Evolutionary conservation across 92 coral and sea anemone genomes (phyloP).

Genomic region (Porites rus): DNA sequence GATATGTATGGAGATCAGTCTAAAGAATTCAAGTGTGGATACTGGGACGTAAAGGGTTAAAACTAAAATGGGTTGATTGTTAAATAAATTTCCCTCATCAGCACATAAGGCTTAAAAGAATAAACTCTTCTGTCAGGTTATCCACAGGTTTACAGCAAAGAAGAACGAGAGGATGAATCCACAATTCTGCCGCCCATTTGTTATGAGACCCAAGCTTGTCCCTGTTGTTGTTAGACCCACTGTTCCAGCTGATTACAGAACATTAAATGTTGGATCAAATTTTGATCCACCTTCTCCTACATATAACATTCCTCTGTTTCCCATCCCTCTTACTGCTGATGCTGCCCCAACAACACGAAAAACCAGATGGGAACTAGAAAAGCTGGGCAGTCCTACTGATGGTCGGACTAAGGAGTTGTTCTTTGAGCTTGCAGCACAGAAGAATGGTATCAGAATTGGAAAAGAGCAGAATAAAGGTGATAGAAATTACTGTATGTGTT

Average conservation of each 20-base stretch:
- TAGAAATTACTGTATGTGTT: neutral
- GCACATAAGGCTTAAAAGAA: neutral
- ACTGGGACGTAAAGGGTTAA: too few species aligned
- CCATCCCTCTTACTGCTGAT: neutral
- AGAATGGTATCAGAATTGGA: slow-evolving; percentile 73
- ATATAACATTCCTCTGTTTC: neutral
- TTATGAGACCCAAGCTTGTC: neutral
- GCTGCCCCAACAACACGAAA: slow-evolving; percentile 8
- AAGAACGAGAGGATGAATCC: slow-evolving; percentile 22
- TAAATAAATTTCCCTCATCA: too few species aligned
- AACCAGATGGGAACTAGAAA: slow-evolving; percentile 25
- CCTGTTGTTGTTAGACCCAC: slow-evolving; percentile 32
- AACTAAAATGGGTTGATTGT: too few species aligned
- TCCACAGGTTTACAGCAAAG: neutral
- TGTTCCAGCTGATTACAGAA: slow-evolving; percentile 7
- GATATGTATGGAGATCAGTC: too few species aligned
- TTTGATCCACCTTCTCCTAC: neutral
- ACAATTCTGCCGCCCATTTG: slow-evolving; percentile 10
- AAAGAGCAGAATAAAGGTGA: slow-evolving; percentile 43
- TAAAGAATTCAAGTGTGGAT: too few species aligned
- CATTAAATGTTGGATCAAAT: too few species aligned
- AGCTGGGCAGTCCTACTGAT: slow-evolving; percentile 8
- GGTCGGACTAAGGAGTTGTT: neutral
- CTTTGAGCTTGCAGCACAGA: slow-evolving; percentile 69
- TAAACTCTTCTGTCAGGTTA: neutral